Evolutionary conservation across 2,888 invertebrate genomes (phyloP).

Genomic region (Drosophila subquinaria): DNA sequence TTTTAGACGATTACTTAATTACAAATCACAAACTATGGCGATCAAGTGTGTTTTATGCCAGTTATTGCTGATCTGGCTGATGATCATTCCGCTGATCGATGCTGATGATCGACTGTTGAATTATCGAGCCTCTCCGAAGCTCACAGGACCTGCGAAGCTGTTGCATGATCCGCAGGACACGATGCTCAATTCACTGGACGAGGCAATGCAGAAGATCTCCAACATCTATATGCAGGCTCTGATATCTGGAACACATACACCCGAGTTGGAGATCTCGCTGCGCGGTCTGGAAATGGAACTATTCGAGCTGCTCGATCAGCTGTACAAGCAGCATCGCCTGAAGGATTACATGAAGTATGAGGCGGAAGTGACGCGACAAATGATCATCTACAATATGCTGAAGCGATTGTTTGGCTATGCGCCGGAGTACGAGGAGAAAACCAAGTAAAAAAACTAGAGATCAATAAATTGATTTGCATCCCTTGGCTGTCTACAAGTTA

Average conservation of each 20-base stretch:
- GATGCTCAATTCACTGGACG: conserved; percentile 69
- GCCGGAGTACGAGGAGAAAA: conserved; percentile 52
- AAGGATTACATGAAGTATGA: conserved; percentile 82
- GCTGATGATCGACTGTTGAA: conserved; percentile 23
- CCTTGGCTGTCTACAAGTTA: conserved; percentile 20
- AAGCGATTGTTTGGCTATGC: conserved; percentile 82
- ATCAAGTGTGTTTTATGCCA: conserved; percentile 1
- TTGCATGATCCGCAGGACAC: conserved; percentile 57
- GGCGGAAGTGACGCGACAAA: conserved; percentile 81
- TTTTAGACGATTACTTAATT: conserved; percentile 2
- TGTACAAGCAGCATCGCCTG: conserved; percentile 76
- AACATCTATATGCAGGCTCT: conserved; percentile 81
- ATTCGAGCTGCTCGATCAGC: conserved; percentile 76
- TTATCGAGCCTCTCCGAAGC: conserved; percentile 71
- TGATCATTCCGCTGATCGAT: not conserved
- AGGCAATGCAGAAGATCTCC: conserved; percentile 71
- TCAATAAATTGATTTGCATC: conserved; percentile 64
- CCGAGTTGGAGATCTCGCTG: conserved; percentile 73
- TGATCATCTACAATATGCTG: conserved; percentile 82
- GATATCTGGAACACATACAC: conserved; percentile 77
- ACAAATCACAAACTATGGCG: conserved; percentile 2
- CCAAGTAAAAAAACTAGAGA: conserved; percentile 11
- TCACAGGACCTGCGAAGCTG: conserved; percentile 59
- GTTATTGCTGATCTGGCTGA: conserved; percentile 25
- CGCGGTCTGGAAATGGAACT: conserved; percentile 74